Evolutionary conservation across 2,888 invertebrate genomes (phyloP), one percentile per base, ranked within the genome.

Genomic region (Sclerodermus sp.): DNA sequence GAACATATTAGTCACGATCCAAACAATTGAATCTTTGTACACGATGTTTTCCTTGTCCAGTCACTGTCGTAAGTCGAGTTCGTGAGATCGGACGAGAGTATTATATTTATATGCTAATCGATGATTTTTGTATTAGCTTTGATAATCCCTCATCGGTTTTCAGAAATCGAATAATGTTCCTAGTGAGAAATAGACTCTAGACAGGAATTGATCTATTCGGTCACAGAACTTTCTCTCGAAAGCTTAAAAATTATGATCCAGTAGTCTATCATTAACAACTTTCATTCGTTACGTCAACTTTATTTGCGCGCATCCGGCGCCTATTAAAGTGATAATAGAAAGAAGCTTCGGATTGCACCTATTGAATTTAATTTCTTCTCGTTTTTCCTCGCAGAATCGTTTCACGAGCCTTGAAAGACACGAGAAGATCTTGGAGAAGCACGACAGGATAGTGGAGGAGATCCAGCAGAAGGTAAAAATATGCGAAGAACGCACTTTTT

Each of bases 401-500:
- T 67, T 72, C 55, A 42, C 51, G 15, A 58, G 63, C 17, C 8
- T 23, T 3, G 23, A 23, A 8, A 23, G 8, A 8, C 23, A 23
- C 23, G 23, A 23, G 8, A 3, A 8, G 23, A 23, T 23, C 49
- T 23, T 23, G 23, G 23, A 23, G 23, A 23, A 23, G 23, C 23
- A 23, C 23, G 23, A 23, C 3, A 3, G 23, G 23, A 23, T 23
- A 5, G 49, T 47, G 40, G 68, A 71, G 42, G 70, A 70, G 52
- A 59, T 54, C 39, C 66, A 62, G 37, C 54, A 48, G 29, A 70
- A 67, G 67, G 74, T 74, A 61, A 73, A n/a, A n/a, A n/a, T n/a
- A n/a, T n/a, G n/a, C n/a, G n/a, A n/a, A n/a, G n/a, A n/a, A n/a
- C n/a, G n/a, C n/a, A n/a, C n/a, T n/a, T n/a, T n/a, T n/a, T n/a